Evolutionary conservation across 2,888 invertebrate genomes (phyloP).

Genomic region (Metellina segmentata): DNA sequence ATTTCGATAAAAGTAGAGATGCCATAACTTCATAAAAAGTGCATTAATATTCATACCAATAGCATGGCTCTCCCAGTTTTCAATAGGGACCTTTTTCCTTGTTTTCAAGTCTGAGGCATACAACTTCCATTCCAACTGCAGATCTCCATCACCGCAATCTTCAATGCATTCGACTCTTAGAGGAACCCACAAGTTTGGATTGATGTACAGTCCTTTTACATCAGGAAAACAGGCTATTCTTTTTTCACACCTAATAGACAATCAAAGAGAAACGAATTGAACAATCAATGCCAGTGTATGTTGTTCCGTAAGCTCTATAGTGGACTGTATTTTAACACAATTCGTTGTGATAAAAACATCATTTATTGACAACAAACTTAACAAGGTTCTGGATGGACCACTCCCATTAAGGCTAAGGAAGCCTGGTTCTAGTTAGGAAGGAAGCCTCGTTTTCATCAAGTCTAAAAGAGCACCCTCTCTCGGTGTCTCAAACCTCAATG

Average conservation of each 20-base stretch:
- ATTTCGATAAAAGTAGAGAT: neutral
- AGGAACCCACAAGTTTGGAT: conserved; percentile 76
- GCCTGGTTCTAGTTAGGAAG: too few species aligned
- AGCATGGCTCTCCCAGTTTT: conserved; percentile 51
- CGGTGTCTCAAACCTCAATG: too few species aligned
- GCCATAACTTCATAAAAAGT: neutral
- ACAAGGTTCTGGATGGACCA: too few species aligned
- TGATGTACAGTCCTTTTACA: conserved; percentile 74
- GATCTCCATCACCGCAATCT: conserved; percentile 63
- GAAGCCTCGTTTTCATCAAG: too few species aligned
- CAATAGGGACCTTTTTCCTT: conserved; percentile 18
- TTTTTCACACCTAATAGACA: conserved; percentile 73
- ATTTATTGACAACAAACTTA: too few species aligned
- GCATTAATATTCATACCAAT: conserved; percentile 11
- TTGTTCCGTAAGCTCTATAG: too few species aligned
- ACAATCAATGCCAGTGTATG: too few species aligned
- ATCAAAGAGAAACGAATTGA: neutral
- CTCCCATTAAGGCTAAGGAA: too few species aligned
- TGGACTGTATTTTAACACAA: too few species aligned
- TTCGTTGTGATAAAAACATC: too few species aligned
- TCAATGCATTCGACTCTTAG: conserved; percentile 75
- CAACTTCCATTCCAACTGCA: conserved; percentile 51
- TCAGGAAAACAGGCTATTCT: conserved; percentile 73
- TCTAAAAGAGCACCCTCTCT: too few species aligned
- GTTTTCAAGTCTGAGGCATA: conserved; percentile 63